Percentiles rank a stretch among this genome's conserved stretches.
phyloP scores from a whole-genome alignment of 2,888 invertebrate genomes.

The Sacculina carcini region DNA sequence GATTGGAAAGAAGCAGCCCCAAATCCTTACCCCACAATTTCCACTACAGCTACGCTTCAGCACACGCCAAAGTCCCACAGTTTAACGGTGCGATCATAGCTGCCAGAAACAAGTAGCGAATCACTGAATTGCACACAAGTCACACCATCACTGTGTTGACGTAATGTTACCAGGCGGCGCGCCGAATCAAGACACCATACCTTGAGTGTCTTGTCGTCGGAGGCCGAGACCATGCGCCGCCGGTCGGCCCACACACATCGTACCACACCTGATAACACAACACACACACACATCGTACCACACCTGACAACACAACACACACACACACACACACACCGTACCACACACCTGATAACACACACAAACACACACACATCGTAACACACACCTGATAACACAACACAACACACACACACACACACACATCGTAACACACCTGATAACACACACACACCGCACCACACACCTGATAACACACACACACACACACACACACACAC shows the following conservation, averaged over 20 bases:
- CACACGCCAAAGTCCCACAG: conserved; percentile 25
- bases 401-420: neutral
- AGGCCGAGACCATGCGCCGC: conserved; percentile 26
- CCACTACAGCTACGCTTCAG: too few species aligned
- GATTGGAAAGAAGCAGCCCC: too few species aligned
- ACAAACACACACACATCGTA: neutral
- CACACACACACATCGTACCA: neutral
- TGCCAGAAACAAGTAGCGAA: conserved; percentile 26
- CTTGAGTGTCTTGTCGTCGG: conserved; percentile 27
- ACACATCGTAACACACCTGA: too few species aligned
- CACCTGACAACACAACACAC: neutral
- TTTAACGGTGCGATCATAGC: conserved; percentile 27
- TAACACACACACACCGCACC: too few species aligned
- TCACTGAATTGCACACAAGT: conserved; percentile 28
- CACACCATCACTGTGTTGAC: conserved; percentile 26
- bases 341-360: neutral
- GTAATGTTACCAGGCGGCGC: conserved; percentile 23
- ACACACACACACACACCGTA: neutral
- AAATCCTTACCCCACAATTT: too few species aligned
- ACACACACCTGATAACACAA: neutral
- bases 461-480: too few species aligned
- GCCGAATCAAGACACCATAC: conserved; percentile 26
- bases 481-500: neutral
- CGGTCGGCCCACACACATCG: conserved; percentile 26
- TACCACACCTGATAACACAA: conserved; percentile 14